Evolutionary conservation across 2,113 vertebrate genomes (phyloP), one percentile per base, ranked within the genome.

Genomic region (Centropus unirufus): DNA sequence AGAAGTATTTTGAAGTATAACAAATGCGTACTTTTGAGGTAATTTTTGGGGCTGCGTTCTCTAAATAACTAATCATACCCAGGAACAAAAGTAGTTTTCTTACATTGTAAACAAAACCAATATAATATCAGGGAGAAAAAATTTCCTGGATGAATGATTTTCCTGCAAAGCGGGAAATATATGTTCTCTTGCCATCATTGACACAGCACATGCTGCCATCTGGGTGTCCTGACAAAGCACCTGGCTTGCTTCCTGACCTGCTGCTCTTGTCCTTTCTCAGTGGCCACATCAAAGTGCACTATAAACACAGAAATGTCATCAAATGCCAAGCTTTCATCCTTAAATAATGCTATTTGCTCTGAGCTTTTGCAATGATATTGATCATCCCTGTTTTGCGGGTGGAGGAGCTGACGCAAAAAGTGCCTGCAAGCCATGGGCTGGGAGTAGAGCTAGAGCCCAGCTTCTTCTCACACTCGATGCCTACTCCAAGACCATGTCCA

Each of bases 391-490:
- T 77, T 80, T 42, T 1, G 1, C 29, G 39, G 54, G 40, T 36
- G 57, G 46, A 86, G 15, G 44, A 42, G 20, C 21, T 59, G 69
- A 67, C 23, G 29, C 9, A 30, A 78, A 78, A 59, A 39, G 13
- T 5, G 6, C 13, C 21, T 1, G 0, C 0, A 8, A 84, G 9
- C 23, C 14, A 2, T 1, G 10, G 69, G 23, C 26, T 18, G 8
- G n/a, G 26, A n/a, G 12, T 7, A 63, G 72, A 81, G 54, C 16
- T 74, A 6, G 17, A 82, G 14, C 52, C 14, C 7, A 27, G 14
- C 29, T 63, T 52, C 79, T 89, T 75, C 87, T 27, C 13, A 6
- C 11, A 4, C 17, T 55, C 1, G 1, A 6, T 46, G 52, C 27
- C 11, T 51, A 0, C 58, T 62, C 32, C 8, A 73, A 70, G 66